Conservation (phyloP, 2,888 invertebrate species). For the Amphimallon solstitiale region DNA sequence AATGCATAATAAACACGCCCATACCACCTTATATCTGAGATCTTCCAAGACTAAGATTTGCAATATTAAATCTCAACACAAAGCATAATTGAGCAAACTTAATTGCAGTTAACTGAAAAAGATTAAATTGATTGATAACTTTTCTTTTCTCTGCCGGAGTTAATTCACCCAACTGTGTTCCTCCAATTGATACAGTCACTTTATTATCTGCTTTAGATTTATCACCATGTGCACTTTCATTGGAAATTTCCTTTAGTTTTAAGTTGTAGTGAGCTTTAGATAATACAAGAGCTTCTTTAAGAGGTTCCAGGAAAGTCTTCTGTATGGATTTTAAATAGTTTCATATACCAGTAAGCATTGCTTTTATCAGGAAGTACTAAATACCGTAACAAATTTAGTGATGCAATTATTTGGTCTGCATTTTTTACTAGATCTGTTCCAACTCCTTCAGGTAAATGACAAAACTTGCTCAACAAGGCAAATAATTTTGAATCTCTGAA, state of each 20-base stretch:
- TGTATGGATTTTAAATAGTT: conserved; percentile 68
- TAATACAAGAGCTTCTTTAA: conserved; percentile 77
- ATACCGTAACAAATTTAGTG: conserved; percentile 83
- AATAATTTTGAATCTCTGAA: conserved; percentile 71
- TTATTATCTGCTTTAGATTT: conserved; percentile 49
- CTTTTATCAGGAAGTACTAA: conserved; percentile 74
- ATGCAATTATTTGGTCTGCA: conserved; percentile 80
- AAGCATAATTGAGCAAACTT: no score
- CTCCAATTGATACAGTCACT: conserved; percentile 69
- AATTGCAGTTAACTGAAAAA: no score
- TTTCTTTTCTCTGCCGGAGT: conserved; percentile 71
- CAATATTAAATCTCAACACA: no score
- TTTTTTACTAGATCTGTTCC: conserved; percentile 84
- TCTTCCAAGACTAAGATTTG: no score
- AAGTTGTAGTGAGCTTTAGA: conserved; percentile 83
- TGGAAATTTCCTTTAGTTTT: conserved; percentile 72
- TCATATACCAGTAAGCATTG: conserved; percentile 76
- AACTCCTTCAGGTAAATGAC: conserved; percentile 73
- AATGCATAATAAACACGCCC: no score
- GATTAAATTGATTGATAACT: conserved; percentile 71
- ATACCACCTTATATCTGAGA: no score
- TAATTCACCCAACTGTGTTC: conserved; percentile 69
- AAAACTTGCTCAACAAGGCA: conserved; percentile 70
- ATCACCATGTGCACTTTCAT: conserved; percentile 62
- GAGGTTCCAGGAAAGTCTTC: conserved; percentile 67